Base-by-base conservation (phyloP, 2,797 vertebrate species). In the Siniperca undulata region DNA sequence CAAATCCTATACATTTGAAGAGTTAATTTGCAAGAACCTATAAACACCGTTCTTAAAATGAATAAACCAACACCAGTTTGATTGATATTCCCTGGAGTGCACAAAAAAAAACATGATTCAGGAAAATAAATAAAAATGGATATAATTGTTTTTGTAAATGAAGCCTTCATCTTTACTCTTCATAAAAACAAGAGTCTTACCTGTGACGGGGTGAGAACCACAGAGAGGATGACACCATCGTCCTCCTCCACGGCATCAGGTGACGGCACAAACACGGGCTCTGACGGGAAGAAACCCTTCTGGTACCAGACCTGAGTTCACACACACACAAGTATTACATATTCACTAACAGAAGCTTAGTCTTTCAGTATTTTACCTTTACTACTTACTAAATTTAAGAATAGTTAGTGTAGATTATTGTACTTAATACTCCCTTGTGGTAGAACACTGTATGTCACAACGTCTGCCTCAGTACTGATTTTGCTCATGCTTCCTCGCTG, bases 211-310 rank as follows among this genome's bases (percentile, higher is more conserved):
- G 96, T 97, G 90, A 99, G 91, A 74, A 98, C 95, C 80, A 97
- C 97, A 10, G 98, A 99, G 74, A 99, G 91, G 90, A 99, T 95
- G 79, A 98, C 95, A 0, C 98, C 98, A 10, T 94, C 94, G 52
- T 99, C 98, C 89, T 99, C 98, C 55, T 97, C 96, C 0, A 3
- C 82, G 7, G 96, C 92, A 14, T 96, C 89, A 20, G 97, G 97
- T 30, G 94, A 91, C 1, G 97, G 96, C 78, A 99, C 96, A 95
- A 99, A 99, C 91, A 97, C 92, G 0, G 98, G 98, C 88, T 99
- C 98, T 36, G 98, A 99, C 0, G 98, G 98, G 94, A 96, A 99
- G 93, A 94, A 96, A 30, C 97, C 97, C 68, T 97, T 93, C 94
- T 97, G 94, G 83, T 95, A 70, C 98, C 98, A 99, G 4, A 97